Base-by-base conservation (phyloP, 2,888 invertebrate species). In the Drosophila fulvimacula region DNA sequence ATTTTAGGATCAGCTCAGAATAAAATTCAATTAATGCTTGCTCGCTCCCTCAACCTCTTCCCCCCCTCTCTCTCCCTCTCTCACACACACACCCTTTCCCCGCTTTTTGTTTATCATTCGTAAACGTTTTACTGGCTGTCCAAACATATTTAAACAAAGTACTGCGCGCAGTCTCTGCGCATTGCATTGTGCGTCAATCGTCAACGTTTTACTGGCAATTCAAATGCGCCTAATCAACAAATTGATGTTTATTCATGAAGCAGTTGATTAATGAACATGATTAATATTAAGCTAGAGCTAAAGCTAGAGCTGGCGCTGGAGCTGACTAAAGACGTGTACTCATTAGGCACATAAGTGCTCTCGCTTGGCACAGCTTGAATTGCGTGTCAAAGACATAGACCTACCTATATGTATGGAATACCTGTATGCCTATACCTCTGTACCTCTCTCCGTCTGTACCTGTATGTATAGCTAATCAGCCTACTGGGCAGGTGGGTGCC, bases 281-380 rank as follows among this genome's bases (percentile, higher is more conserved):
- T 53, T 69, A 38, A 44, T 67, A 19, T 68, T 30, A 42, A 17
- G 56, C 36, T 6, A 38, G n/a, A 27, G 49, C 41, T 44, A 4
- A 32, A 10, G 53, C 49, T 7, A 7, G 44, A 24, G 15, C 24
- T 13, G 42, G 19, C 19, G 6, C 21, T 42, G 21, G 3, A 44
- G 7, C 24, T 24, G 24, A 46, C 57, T 53, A 73, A 30, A 44
- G 15, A 46, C 44, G 27, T 44, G 55, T 48, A 41, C 49, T 69
- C 73, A 53, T 65, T 65, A 65, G 56, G 42, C 55, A 17, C 57
- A 44, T 65, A 65, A 65, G 57, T 69, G 32, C 55, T 36, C 42
- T 10, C 27, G 30, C 34, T 41, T 36, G 36, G 70, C 66, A 57
- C 52, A 73, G 79, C 73, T 73, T 41, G 79, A 49, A 42, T 73